phyloP scores from a whole-genome alignment of 2,888 invertebrate species.

The Lasioglossum vierecki region DNA sequence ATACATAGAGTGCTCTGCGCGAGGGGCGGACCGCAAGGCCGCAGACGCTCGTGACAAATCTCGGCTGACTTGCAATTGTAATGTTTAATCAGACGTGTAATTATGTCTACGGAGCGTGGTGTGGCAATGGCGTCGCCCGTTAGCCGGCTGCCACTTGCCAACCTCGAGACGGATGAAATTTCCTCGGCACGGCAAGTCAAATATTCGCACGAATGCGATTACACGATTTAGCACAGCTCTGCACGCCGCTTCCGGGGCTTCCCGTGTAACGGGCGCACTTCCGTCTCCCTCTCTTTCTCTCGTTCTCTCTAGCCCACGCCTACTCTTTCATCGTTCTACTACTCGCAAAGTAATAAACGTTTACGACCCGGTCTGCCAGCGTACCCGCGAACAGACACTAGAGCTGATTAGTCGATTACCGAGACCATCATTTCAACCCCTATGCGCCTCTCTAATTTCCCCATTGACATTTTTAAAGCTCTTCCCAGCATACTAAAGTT shows the following conservation, averaged over 20 bases:
- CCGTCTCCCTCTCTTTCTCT: neutral
- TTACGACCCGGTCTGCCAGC: conserved; percentile 11
- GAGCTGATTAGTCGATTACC: conserved; percentile 15
- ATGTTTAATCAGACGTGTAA: conserved; percentile 65
- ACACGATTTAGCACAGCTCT: conserved; percentile 42
- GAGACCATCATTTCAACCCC: neutral
- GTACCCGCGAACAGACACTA: conserved; percentile 6
- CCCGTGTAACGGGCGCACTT: conserved; percentile 25
- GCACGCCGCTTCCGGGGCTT: conserved; percentile 33
- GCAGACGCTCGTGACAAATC: conserved; percentile 59
- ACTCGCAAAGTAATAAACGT: conserved; percentile 17
- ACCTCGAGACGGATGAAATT: conserved; percentile 54
- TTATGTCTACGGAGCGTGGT: conserved; percentile 37
- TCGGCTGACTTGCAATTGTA: conserved; percentile 70
- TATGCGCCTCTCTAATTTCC: neutral
- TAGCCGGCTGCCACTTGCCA: conserved; percentile 36
- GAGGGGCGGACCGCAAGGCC: conserved; percentile 30
- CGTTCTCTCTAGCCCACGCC: neutral
- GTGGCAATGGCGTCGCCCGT: conserved; percentile 5
- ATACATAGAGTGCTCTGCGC: neutral
- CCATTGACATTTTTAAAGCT: neutral
- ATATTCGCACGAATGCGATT: conserved; percentile 63
- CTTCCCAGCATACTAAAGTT: no score
- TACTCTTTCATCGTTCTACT: neutral
- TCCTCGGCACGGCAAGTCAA: conserved; percentile 52